Percentiles rank a stretch among this genome's conserved stretches.
phyloP scores from a whole-genome alignment of 2,113 vertebrate species.

The Clinocottus analis region DNA sequence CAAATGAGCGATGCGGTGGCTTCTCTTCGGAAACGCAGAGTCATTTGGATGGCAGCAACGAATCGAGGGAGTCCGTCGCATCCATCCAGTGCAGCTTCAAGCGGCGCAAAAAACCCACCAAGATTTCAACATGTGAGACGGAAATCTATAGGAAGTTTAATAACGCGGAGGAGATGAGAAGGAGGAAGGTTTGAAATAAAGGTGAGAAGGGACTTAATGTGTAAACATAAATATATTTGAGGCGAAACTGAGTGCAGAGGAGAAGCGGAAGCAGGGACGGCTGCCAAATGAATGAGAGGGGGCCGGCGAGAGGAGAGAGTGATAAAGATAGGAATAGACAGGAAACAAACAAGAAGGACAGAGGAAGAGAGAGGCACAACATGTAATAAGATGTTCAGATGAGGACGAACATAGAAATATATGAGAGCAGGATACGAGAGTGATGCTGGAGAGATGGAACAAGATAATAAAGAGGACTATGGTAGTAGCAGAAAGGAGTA shows the following conservation, averaged over 20 bases:
- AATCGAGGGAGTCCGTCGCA: constrained; percentile 16
- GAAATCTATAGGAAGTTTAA: constrained; percentile 43
- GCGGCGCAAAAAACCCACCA: background rate
- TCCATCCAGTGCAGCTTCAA: constrained; percentile 8
- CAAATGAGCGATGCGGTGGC: constrained; percentile 25
- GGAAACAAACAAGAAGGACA: constrained; percentile 64
- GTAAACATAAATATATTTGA: constrained; percentile 61
- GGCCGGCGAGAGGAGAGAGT: constrained; percentile 50
- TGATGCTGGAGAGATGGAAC: constrained; percentile 25
- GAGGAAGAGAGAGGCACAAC: constrained; percentile 44
- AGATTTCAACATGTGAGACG: background rate
- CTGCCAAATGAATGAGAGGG: constrained; percentile 67
- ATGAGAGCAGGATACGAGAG: background rate
- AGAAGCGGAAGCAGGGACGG: constrained; percentile 53
- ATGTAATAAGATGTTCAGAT: constrained; percentile 68
- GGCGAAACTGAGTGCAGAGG: constrained; percentile 40
- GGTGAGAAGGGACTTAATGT: constrained; percentile 52
- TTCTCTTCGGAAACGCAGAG: constrained; percentile 31
- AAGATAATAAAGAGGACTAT: constrained; percentile 42
- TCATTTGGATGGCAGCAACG: constrained; percentile 18
- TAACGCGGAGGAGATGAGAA: constrained; percentile 45
- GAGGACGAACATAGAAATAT: constrained; percentile 36
- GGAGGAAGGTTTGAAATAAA: constrained; percentile 34
- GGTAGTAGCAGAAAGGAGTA: background rate
- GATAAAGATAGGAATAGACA: constrained; percentile 66